Percentiles rank a stretch among this genome's conserved stretches.
Conservation (phyloP, 2,888 invertebrate genomes). For the Caradrina clavipalpis region DNA sequence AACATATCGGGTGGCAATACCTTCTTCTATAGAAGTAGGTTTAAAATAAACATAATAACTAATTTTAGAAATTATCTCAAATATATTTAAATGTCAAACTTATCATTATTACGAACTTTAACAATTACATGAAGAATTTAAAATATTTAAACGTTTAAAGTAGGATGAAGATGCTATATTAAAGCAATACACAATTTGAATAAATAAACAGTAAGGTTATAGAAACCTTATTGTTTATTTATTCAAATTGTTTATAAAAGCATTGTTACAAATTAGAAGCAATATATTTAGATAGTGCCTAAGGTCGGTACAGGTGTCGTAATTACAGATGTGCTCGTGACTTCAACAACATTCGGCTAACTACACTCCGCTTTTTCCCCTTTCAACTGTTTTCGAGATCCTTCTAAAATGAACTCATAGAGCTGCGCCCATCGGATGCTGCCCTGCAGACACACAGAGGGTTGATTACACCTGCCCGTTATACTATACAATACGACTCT, state of each 20-base stretch:
- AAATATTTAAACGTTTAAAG: not conserved
- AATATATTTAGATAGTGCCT: not conserved
- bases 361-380: not conserved
- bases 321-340: not conserved
- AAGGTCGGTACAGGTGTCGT: too few species aligned
- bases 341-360: not conserved
- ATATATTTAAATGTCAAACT: slow-evolving; percentile 30
- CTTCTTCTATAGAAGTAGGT: slow-evolving; percentile 55
- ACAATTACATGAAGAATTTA: not conserved
- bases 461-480: too few species aligned
- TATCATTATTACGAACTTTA: slow-evolving; percentile 23
- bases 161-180: slow-evolving; percentile 13
- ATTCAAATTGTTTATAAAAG: too few species aligned
- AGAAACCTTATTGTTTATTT: too few species aligned
- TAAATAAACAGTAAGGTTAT: slow-evolving; percentile 39
- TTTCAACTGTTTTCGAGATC: not conserved
- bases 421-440: too few species aligned
- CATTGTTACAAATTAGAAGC: slow-evolving; percentile 9
- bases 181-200: slow-evolving; percentile 38
- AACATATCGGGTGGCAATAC: slow-evolving; percentile 65
- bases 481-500: not conserved
- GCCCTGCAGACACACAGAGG: too few species aligned
- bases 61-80: slow-evolving; percentile 46
- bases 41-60: slow-evolving; percentile 33
- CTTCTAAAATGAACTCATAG: too few species aligned